Percentiles rank a stretch among this genome's conserved stretches.
Conservation (phyloP, 2,113 vertebrate genomes). For the Neogobius melanostomus region DNA sequence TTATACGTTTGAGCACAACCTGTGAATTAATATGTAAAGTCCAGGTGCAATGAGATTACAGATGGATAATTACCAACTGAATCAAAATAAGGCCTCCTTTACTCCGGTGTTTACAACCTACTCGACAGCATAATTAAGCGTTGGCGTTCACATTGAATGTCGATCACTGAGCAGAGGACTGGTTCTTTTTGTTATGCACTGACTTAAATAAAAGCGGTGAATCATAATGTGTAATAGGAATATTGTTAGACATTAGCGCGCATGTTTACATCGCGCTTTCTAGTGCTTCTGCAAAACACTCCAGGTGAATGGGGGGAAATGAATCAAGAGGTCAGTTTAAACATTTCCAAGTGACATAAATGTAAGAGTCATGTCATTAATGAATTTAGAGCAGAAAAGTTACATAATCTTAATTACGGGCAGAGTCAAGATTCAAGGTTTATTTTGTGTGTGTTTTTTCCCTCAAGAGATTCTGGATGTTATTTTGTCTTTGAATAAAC, state of each 20-base stretch:
- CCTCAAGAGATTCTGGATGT: no score
- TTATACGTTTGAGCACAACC: background rate
- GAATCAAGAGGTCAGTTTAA: no score
- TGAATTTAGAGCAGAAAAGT: no score
- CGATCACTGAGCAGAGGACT: background rate
- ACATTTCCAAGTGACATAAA: no score
- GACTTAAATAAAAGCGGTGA: no score
- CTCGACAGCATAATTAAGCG: background rate
- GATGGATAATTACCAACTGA: slow-evolving; percentile 12
- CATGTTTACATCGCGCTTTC: background rate
- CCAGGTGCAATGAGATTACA: background rate
- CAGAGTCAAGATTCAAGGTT: no score
- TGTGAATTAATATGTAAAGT: background rate
- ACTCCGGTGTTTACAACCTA: slow-evolving; percentile 2
- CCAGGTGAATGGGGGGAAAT: no score
- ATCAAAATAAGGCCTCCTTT: slow-evolving; percentile 2
- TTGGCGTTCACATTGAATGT: background rate
- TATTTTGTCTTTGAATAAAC: no score
- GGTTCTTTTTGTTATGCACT: background rate
- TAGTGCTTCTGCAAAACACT: no score
- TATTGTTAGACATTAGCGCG: background rate
- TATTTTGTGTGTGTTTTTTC: no score
- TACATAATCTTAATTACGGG: no score
- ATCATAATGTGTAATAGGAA: background rate
- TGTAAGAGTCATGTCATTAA: no score